These are phyloP conservation scores for Bombus impatiens DNA, from an alignment of 1,140 invertebrate species.

Conservation along the genomic window DNA sequence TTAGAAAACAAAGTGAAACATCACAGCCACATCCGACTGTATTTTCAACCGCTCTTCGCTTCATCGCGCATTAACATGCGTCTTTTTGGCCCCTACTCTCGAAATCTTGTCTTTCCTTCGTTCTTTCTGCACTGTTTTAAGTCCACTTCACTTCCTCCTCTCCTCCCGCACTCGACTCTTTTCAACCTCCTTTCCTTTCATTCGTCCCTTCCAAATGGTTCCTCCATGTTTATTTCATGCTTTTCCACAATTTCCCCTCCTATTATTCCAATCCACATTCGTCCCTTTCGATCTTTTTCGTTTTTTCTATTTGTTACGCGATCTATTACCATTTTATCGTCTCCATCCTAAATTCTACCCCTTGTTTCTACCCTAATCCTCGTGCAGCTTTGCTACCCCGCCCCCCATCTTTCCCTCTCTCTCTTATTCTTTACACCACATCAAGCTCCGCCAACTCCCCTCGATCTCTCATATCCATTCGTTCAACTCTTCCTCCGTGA, in stretches of 20 bases:
- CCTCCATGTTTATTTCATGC: not conserved
- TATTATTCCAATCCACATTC: slow-evolving; percentile 15
- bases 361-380: not conserved
- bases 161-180: not conserved
- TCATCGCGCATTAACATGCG: slow-evolving; percentile 3
- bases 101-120: not conserved
- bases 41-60: slow-evolving; percentile 2
- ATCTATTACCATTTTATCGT: not conserved
- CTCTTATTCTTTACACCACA: slow-evolving; percentile 6
- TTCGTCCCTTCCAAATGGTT: not conserved
- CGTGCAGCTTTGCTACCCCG: not conserved
- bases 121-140: not conserved
- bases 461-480: slow-evolving; percentile 2
- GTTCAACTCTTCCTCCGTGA: not conserved
- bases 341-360: not conserved
- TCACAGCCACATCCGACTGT: not conserved
- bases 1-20: not conserved
- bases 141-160: not conserved
- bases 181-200: too few relatives aligned
- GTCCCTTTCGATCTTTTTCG: not conserved
- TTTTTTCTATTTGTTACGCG: not conserved
- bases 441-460: slow-evolving; percentile 1
- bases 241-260: not conserved
- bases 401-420: not conserved
- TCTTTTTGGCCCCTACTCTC: slow-evolving; percentile 3